Evolutionary conservation across 2,888 invertebrate species (phyloP).

Genomic region (Fragum fragum): DNA sequence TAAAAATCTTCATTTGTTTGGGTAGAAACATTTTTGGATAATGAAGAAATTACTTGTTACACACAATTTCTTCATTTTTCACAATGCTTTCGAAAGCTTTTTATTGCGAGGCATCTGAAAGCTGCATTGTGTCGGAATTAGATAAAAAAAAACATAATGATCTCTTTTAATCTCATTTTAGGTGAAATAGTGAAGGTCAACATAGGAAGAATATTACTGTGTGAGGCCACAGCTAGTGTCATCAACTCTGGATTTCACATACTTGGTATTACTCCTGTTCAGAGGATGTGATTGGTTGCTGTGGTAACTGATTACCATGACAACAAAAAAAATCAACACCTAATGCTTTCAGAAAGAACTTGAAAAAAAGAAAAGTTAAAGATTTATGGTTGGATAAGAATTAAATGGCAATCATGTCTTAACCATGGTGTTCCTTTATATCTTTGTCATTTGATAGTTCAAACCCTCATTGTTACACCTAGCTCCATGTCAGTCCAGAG

Average conservation of each 20-base stretch:
- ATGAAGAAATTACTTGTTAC: too few relatives aligned
- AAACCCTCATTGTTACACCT: too few relatives aligned
- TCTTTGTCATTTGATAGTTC: too few relatives aligned
- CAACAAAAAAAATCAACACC: not conserved
- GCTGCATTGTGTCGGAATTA: too few relatives aligned
- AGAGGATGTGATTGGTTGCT: constrained; percentile 91
- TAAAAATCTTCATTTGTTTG: too few relatives aligned
- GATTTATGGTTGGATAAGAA: not conserved
- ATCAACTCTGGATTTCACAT: constrained; percentile 96
- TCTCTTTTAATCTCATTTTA: constrained; percentile 75
- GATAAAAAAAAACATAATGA: too few relatives aligned
- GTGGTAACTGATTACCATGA: not conserved
- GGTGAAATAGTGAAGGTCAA: constrained; percentile 95
- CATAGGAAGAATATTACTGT: constrained; percentile 94
- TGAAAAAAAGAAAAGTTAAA: not conserved
- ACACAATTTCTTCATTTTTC: too few relatives aligned
- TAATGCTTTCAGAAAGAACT: not conserved
- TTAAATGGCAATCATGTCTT: not conserved
- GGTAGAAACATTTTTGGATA: too few relatives aligned
- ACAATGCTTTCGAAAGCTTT: too few relatives aligned
- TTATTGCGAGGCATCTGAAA: too few relatives aligned
- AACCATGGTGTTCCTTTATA: too few relatives aligned
- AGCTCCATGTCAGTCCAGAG: too few relatives aligned
- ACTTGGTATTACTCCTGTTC: constrained; percentile 96
- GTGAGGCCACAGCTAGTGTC: constrained; percentile 96